These are phyloP conservation scores for Tinea trinotella DNA, from an alignment of 2,888 invertebrate species.

Conservation along the genomic window DNA sequence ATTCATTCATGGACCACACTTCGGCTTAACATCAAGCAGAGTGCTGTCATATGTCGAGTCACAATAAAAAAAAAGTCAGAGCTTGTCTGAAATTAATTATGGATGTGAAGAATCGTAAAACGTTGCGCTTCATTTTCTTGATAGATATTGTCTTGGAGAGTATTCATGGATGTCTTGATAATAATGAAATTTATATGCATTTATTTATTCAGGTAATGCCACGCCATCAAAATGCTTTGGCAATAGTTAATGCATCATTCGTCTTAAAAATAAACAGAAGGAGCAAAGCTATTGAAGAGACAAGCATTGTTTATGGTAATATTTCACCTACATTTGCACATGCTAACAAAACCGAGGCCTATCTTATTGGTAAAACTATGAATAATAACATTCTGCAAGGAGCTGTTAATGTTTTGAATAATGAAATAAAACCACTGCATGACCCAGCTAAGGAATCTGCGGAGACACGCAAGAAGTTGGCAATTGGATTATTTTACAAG, in stretches of 20 bases:
- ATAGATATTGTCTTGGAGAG: too few relatives aligned
- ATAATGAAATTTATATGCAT: too few relatives aligned
- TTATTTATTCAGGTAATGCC: too few relatives aligned
- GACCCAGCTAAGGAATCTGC: slow-evolving; percentile 77
- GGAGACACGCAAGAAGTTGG: slow-evolving; percentile 77
- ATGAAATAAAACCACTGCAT: slow-evolving; percentile 76
- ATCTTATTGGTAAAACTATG: slow-evolving; percentile 51
- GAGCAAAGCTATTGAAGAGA: slow-evolving; percentile 37
- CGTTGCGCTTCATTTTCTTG: too few relatives aligned
- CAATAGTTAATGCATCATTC: slow-evolving; percentile 83
- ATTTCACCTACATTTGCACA: slow-evolving; percentile 71
- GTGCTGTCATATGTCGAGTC: too few relatives aligned
- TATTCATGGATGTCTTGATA: too few relatives aligned
- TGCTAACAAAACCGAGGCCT: slow-evolving; percentile 72
- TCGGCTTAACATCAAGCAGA: too few relatives aligned
- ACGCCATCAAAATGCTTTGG: slow-evolving; percentile 81
- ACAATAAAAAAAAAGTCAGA: too few relatives aligned
- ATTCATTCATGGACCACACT: too few relatives aligned
- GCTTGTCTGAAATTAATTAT: too few relatives aligned
- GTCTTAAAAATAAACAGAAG: slow-evolving; percentile 69
- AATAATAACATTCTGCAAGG: slow-evolving; percentile 52
- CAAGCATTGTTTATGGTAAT: slow-evolving; percentile 69
- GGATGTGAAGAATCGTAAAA: too few relatives aligned
- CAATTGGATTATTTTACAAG: slow-evolving; percentile 85
- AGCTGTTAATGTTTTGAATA: slow-evolving; percentile 64